Evolutionary conservation across 2,113 vertebrate species (phyloP), one percentile per base, ranked within the genome.

Genomic region (Phylloscopus trochilus): DNA sequence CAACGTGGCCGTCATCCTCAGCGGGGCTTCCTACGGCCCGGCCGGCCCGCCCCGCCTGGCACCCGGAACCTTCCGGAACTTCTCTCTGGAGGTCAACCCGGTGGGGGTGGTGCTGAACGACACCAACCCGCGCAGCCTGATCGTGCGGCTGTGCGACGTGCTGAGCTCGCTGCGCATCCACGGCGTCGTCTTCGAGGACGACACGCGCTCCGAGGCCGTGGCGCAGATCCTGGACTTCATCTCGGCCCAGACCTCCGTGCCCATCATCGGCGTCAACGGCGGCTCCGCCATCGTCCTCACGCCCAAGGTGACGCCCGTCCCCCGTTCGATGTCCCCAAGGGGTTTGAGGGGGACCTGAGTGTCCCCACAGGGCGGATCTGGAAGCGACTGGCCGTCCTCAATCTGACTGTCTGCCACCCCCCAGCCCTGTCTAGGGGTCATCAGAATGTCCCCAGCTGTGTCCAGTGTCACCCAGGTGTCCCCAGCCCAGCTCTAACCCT

Each of bases 141-240:
- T 99, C 95, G 98, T 99, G 91, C 98, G 99, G 80, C 98, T 99
- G 93, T 99, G 99, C 96, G 99, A 99, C 95, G 98, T 99, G 72
- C 98, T 99, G 97, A 99, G 99, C 73, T 98, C 99, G 77, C 97
- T 99, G 90, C 98, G 98, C 85, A 98, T 99, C 94, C 99, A 99
- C 92, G 99, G 99, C 47, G 98, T 99, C 30, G 99, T 99, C 77
- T 99, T 99, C 83, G 99, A 99, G 98, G 99, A 99, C 97, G 99
- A 99, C 96, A 94, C 96, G 17, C 95, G 97, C 84, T 96, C 98
- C 21, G 96, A 97, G 75, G 99, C 99, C 53, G 97, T 99, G 89
- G 99, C 99, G 63, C 99, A 99, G 84, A 99, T 99, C 98, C 98
- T 99, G 63, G 99, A 99, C 97, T 99, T 99, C 97, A 98, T 99